Percentiles rank a stretch among this genome's conserved stretches.
Conservation (phyloP, 2,113 vertebrate species). For the Periophthalmodon schlosseri region DNA sequence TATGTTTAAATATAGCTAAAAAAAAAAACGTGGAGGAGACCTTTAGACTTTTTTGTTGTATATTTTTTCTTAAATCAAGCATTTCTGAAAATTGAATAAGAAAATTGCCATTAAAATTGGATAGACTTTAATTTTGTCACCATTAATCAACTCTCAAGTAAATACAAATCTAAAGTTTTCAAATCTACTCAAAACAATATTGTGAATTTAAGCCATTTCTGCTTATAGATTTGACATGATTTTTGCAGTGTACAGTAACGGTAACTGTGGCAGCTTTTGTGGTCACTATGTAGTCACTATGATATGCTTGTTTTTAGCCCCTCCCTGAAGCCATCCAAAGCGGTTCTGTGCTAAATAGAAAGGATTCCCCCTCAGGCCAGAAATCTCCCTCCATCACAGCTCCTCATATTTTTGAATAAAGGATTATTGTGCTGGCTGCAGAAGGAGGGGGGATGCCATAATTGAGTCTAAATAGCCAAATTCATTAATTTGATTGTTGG, state of each 20-base stretch:
- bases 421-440: constrained; percentile 56
- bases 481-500: constrained; percentile 78
- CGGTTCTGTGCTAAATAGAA: constrained; percentile 26
- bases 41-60: too few species aligned
- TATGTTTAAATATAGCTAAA: too few species aligned
- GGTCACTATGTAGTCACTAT: background rate
- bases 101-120: too few species aligned
- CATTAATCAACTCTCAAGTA: too few species aligned
- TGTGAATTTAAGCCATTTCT: too few species aligned
- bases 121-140: too few species aligned
- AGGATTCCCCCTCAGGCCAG: constrained; percentile 25
- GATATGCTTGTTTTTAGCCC: constrained; percentile 1
- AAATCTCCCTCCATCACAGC: constrained; percentile 38
- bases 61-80: too few species aligned
- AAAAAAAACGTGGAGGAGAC: too few species aligned
- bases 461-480: constrained; percentile 73
- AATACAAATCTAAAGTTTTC: too few species aligned
- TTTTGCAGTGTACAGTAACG: background rate
- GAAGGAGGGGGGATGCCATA: constrained; percentile 41
- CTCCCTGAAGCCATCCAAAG: background rate
- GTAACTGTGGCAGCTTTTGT: background rate
- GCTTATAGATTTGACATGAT: background rate
- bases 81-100: too few species aligned
- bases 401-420: constrained; percentile 61
- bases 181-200: too few species aligned